Evolutionary conservation across 2,888 invertebrate species (phyloP).

Genomic region (Fragum sueziense): DNA sequence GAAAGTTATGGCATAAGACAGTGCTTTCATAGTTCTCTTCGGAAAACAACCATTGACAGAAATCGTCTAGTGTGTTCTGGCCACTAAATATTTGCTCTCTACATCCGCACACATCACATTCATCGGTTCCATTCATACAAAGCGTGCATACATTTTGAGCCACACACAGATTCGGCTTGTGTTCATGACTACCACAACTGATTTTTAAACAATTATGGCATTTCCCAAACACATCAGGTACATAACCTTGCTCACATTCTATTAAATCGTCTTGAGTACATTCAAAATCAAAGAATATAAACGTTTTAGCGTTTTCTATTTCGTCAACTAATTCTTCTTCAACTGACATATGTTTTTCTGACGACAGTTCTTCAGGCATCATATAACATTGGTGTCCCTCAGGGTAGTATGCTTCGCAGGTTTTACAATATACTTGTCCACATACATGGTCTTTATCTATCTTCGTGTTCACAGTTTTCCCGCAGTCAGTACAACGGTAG

Average conservation of each 20-base stretch:
- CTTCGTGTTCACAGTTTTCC: slow-evolving; percentile 31
- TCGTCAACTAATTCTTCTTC: slow-evolving; percentile 8
- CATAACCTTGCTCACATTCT: slow-evolving; percentile 22
- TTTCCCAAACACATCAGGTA: slow-evolving; percentile 7
- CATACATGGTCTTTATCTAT: slow-evolving; percentile 10
- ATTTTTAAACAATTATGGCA: slow-evolving; percentile 36
- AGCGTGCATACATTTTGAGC: slow-evolving; percentile 32
- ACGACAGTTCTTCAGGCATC: slow-evolving; percentile 1
- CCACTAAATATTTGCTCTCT: slow-evolving; percentile 22
- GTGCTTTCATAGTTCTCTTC: slow-evolving; percentile 28
- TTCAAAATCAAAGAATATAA: no score
- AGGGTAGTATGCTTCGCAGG: slow-evolving; percentile 16
- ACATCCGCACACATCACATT: slow-evolving; percentile 31
- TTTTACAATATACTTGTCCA: slow-evolving; percentile 16
- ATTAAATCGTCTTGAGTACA: slow-evolving; percentile 11
- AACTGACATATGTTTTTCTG: neutral
- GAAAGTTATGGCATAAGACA: no score
- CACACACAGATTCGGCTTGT: slow-evolving; percentile 38
- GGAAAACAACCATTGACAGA: slow-evolving; percentile 47
- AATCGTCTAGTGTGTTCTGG: slow-evolving; percentile 15
- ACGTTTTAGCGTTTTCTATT: no score
- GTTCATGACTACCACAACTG: slow-evolving; percentile 30
- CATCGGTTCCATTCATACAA: slow-evolving; percentile 15
- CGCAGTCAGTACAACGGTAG: slow-evolving; percentile 22
- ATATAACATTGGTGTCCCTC: slow-evolving; percentile 28